A percentile compares a stretch with the other conserved stretches of the same genome.
Evolutionary conservation across 1,140 invertebrate species (phyloP).

Genomic region (Dermatophagoides farinae): DNA sequence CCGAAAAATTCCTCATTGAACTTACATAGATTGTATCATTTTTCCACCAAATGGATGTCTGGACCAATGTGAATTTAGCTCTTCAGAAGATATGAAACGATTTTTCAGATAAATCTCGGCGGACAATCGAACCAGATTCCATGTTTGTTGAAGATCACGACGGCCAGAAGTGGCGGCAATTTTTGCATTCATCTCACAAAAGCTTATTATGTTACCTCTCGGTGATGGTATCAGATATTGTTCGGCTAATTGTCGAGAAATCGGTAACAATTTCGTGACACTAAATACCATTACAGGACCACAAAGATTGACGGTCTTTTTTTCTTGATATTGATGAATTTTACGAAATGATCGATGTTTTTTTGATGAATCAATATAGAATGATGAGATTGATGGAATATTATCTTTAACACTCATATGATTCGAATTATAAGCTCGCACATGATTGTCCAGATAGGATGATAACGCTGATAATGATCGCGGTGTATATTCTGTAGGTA

Average conservation of each 20-base stretch:
- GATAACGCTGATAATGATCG: slow-evolving; percentile 53
- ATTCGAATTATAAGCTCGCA: background rate
- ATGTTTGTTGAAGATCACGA: slow-evolving; percentile 50
- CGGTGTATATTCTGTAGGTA: slow-evolving; percentile 41
- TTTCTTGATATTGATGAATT: background rate
- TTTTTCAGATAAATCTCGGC: slow-evolving; percentile 8
- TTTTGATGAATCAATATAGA: slow-evolving; percentile 33
- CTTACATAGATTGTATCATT: slow-evolving; percentile 58
- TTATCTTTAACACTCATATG: slow-evolving; percentile 15
- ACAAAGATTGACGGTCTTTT: slow-evolving; percentile 16
- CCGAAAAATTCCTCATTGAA: slow-evolving; percentile 9
- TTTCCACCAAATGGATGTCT: slow-evolving; percentile 64
- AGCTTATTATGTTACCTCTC: slow-evolving; percentile 34
- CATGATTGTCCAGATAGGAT: slow-evolving; percentile 26
- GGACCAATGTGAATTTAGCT: slow-evolving; percentile 37
- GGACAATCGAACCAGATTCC: slow-evolving; percentile 13
- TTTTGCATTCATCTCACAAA: slow-evolving; percentile 59
- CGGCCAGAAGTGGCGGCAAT: slow-evolving; percentile 48
- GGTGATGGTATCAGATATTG: slow-evolving; percentile 48
- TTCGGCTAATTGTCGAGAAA: slow-evolving; percentile 54
- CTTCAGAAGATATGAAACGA: background rate
- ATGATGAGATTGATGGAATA: slow-evolving; percentile 26
- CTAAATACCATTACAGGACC: slow-evolving; percentile 55
- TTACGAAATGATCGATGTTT: background rate
- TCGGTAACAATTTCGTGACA: slow-evolving; percentile 47